Conservation (phyloP, 2,797 vertebrate genomes). For the Hybognathus amarus region DNA sequence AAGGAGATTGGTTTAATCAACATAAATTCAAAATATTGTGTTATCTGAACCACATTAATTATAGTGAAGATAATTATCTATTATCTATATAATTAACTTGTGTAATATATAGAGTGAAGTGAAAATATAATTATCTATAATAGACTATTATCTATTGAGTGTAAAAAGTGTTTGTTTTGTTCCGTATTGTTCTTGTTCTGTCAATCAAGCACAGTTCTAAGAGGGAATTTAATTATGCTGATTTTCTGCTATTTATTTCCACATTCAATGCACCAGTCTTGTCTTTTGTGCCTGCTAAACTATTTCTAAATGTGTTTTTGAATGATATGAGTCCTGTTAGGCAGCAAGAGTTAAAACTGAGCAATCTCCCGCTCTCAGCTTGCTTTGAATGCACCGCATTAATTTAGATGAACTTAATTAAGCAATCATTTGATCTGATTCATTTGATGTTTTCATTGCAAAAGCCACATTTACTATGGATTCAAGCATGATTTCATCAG, state of each 20-base stretch:
- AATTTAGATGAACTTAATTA: constrained; percentile 35
- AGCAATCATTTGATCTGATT: constrained; percentile 31
- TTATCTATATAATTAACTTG: too few relatives aligned
- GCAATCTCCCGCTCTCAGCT: constrained; percentile 8
- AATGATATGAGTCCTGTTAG: constrained; percentile 1
- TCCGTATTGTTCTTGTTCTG: constrained; percentile 14
- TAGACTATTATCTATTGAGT: not conserved
- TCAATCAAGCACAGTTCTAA: not conserved
- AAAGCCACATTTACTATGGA: constrained; percentile 16
- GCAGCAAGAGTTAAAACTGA: constrained; percentile 3
- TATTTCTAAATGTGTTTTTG: constrained; percentile 5
- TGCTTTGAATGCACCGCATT: not conserved
- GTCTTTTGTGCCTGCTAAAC: constrained; percentile 16
- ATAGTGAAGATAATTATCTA: too few relatives aligned
- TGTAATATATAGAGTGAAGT: too few relatives aligned
- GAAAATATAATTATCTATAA: too few relatives aligned
- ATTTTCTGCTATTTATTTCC: constrained; percentile 21
- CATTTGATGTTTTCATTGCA: constrained; percentile 37
- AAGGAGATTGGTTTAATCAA: too few relatives aligned
- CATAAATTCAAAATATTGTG: too few relatives aligned
- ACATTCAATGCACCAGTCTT: constrained; percentile 7
- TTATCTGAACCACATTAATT: too few relatives aligned
- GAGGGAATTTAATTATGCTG: not conserved
- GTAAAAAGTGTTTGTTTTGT: not conserved
- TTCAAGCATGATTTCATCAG: constrained; percentile 37